Evolutionary conservation across 2,113 vertebrate species (phyloP).

Genomic region (Dipodomys ordii): DNA sequence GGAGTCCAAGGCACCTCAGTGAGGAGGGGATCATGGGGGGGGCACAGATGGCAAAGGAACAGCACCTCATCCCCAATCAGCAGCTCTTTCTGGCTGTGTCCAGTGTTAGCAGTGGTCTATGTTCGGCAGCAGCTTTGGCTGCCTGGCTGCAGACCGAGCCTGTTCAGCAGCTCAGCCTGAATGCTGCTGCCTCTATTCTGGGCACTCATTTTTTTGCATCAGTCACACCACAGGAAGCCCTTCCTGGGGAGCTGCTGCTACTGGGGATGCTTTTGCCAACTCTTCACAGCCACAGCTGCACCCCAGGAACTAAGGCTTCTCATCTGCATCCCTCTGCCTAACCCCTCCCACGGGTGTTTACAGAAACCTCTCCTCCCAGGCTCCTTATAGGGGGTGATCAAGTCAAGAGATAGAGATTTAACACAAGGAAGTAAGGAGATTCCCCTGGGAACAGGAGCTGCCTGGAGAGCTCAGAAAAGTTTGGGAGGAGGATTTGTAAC

Average conservation of each 20-base stretch:
- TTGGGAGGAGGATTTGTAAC: neutral
- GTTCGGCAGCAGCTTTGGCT: neutral
- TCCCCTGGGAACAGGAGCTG: neutral
- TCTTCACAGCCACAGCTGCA: conserved; percentile 13
- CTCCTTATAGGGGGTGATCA: conserved; percentile 33
- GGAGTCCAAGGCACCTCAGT: neutral
- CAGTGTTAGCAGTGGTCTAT: neutral
- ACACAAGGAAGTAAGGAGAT: conserved; percentile 18
- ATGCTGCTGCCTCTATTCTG: conserved; percentile 40
- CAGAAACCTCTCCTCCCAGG: conserved; percentile 40
- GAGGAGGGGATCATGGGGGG: conserved; percentile 3
- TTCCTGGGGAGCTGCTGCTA: conserved; percentile 13
- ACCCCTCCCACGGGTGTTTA: neutral
- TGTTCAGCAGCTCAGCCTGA: neutral
- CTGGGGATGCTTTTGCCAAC: conserved; percentile 34
- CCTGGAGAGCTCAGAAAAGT: neutral
- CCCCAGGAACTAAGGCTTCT: conserved; percentile 30
- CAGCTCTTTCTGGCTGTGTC: neutral
- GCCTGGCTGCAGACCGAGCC: neutral
- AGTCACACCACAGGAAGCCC: conserved; percentile 30
- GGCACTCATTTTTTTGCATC: conserved; percentile 47
- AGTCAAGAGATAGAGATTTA: conserved; percentile 36
- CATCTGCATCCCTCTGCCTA: neutral
- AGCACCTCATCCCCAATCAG: neutral
- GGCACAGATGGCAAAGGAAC: neutral